These are phyloP conservation scores for Hydrocynus forskahlii DNA, from an alignment of 2,797 vertebrate genomes.

Conservation along the genomic window DNA sequence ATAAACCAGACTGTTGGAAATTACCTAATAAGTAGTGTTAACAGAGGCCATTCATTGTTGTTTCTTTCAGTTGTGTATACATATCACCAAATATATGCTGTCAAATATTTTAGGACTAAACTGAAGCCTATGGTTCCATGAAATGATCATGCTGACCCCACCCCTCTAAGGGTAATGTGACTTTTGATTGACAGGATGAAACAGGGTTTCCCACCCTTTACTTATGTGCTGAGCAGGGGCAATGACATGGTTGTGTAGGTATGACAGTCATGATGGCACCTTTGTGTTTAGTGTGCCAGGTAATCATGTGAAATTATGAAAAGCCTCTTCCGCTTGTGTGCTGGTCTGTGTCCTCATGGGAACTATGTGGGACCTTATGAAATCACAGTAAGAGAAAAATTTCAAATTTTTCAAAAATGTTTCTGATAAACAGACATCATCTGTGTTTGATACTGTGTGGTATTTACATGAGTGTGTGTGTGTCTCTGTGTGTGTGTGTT, in stretches of 20 bases:
- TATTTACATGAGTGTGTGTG: background rate
- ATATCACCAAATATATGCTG: no score
- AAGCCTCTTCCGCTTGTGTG: slow-evolving; percentile 72
- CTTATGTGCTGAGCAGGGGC: slow-evolving; percentile 67
- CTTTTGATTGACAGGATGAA: slow-evolving; percentile 60
- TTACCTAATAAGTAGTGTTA: background rate
- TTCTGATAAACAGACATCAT: background rate
- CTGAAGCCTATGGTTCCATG: no score
- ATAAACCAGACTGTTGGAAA: background rate
- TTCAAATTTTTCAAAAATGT: background rate
- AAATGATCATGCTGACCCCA: slow-evolving; percentile 9
- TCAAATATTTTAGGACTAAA: background rate
- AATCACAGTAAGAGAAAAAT: slow-evolving; percentile 69
- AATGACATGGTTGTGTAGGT: slow-evolving; percentile 40
- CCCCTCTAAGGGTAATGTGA: slow-evolving; percentile 48
- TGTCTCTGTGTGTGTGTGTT: background rate
- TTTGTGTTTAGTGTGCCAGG: slow-evolving; percentile 25
- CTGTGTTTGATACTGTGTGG: slow-evolving; percentile 17
- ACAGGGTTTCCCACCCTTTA: slow-evolving; percentile 71
- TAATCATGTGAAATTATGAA: slow-evolving; percentile 65
- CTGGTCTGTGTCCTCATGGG: slow-evolving; percentile 58
- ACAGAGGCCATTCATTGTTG: no score
- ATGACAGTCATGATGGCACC: slow-evolving; percentile 8
- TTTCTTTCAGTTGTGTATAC: no score
- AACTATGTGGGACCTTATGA: slow-evolving; percentile 61